phyloP scores from a whole-genome alignment of 2,888 invertebrate genomes.

The Drosophila kambysellisi region DNA sequence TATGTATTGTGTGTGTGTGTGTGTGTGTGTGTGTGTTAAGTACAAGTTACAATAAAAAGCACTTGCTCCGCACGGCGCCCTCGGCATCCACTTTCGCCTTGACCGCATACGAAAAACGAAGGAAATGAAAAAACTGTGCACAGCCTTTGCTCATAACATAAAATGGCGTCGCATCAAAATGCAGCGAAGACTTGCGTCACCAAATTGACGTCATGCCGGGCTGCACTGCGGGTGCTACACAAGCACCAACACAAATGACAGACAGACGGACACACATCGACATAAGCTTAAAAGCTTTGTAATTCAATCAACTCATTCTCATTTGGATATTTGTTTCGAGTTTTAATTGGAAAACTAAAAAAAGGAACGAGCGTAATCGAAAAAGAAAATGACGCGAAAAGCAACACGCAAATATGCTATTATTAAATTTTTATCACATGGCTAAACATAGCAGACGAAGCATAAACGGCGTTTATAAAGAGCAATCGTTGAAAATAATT shows the following conservation, averaged over 20 bases:
- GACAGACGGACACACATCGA: neutral
- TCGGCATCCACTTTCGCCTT: slow-evolving; percentile 4
- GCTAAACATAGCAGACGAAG: slow-evolving; percentile 11
- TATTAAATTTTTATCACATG: slow-evolving; percentile 50
- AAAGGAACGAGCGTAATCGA: slow-evolving; percentile 3
- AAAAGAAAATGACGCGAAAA: slow-evolving; percentile 24
- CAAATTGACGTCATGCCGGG: slow-evolving; percentile 55
- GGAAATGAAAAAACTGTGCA: slow-evolving; percentile 6
- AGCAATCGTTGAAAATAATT: slow-evolving; percentile 40
- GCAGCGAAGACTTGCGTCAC: slow-evolving; percentile 30
- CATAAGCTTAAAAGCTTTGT: slow-evolving; percentile 11
- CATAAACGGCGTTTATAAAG: slow-evolving; percentile 21
- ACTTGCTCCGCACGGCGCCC: neutral
- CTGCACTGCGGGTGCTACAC: neutral
- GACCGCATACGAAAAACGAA: slow-evolving; percentile 7
- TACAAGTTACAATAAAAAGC: neutral
- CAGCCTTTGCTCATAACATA: slow-evolving; percentile 35
- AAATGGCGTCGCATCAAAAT: slow-evolving; percentile 60
- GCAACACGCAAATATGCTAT: slow-evolving; percentile 52
- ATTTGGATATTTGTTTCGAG: slow-evolving; percentile 20
- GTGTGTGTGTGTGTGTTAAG: neutral
- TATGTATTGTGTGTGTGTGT: neutral
- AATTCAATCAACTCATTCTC: slow-evolving; percentile 39
- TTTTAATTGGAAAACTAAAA: slow-evolving; percentile 42
- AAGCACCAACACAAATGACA: neutral